Conservation (phyloP, 2,888 invertebrate genomes). For the Trichogramma evanescens region DNA sequence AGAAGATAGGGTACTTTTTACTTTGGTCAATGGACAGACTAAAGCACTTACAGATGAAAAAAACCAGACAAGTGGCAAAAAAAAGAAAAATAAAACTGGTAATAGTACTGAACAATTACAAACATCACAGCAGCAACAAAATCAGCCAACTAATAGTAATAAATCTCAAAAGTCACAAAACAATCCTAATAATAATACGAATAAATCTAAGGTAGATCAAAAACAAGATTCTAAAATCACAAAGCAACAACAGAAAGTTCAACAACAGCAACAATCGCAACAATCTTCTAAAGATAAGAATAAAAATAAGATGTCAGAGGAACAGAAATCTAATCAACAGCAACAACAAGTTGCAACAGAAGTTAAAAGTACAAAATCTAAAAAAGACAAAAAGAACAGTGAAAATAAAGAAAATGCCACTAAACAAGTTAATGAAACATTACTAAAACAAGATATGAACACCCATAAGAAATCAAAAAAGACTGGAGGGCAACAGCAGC, state of each 20-base stretch:
- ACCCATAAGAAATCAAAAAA: slow-evolving; percentile 26
- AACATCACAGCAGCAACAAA: slow-evolving; percentile 24
- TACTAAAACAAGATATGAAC: slow-evolving; percentile 22
- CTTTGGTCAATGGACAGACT: slow-evolving; percentile 58
- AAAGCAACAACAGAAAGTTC: slow-evolving; percentile 29
- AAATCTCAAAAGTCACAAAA: slow-evolving; percentile 27
- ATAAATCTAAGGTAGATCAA: slow-evolving; percentile 25
- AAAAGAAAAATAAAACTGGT: slow-evolving; percentile 39
- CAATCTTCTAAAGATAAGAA: slow-evolving; percentile 33
- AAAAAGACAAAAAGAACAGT: slow-evolving; percentile 40
- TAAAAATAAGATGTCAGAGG: slow-evolving; percentile 30
- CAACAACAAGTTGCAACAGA: slow-evolving; percentile 21
- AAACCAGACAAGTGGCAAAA: slow-evolving; percentile 30
- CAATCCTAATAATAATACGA: slow-evolving; percentile 23
- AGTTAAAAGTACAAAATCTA: slow-evolving; percentile 31
- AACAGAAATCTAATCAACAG: slow-evolving; percentile 29
- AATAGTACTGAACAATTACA: slow-evolving; percentile 31
- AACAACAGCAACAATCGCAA: slow-evolving; percentile 25
- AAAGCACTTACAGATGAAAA: slow-evolving; percentile 33
- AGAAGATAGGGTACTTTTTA: slow-evolving; percentile 67
- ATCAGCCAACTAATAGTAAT: slow-evolving; percentile 21
- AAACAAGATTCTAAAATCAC: slow-evolving; percentile 27
- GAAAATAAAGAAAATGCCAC: slow-evolving; percentile 39
- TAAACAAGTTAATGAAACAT: slow-evolving; percentile 23
- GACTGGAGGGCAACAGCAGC: slow-evolving; percentile 21